Base-by-base conservation (phyloP, 2,797 vertebrate genomes). In the Peromyscus eremicus region DNA sequence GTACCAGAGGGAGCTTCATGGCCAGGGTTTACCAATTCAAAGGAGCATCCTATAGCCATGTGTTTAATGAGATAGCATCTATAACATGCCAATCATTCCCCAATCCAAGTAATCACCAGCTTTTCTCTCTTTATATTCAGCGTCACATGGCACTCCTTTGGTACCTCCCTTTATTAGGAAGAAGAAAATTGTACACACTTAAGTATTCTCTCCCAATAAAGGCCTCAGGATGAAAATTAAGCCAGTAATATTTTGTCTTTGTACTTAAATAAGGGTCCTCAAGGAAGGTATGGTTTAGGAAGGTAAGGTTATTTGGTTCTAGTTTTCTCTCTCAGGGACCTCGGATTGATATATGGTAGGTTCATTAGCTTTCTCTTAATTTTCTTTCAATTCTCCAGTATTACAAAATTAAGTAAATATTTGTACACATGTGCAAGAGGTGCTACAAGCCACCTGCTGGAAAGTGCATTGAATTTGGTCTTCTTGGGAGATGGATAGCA, bases 401-500 rank as follows among this genome's bases (percentile, higher is more conserved):
- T 84, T 76, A 96, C 2, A 71, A 52, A 96, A 88, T 70, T 66
- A 89, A 89, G 86, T 76, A 96, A 95, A 95, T 83, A 81, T 73
- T 76, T 91, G 62, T 95, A 71, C 84, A 94, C 85, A 43, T 52
- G 37, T 6, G 5, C 64, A 49, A 87, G 17, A 57, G 71, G 60
- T 77, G 29, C 43, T 95, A 23, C 68, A 91, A 94, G 57, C 37
- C 73, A 80, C 95, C 97, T 83, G 86, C 85, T 81, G 89, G 46
- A 62, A 87, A 71, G 80, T 37, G 85, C 71, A 4, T 13, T 17
- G 88, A 84, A 94, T 64, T 89, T 55, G 52, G 62, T 55, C 87
- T 93, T 94, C 75, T 52, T 73, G 75, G 57, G 81, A 92, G 92
- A 96, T 86, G 85, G 88, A 97, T 46, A 27, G 29, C 90, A 96